Percentiles rank a stretch among this genome's conserved stretches.
These are phyloP conservation scores for Volucella inanis DNA, from an alignment of 2,888 invertebrate genomes.

Conservation along the genomic window DNA sequence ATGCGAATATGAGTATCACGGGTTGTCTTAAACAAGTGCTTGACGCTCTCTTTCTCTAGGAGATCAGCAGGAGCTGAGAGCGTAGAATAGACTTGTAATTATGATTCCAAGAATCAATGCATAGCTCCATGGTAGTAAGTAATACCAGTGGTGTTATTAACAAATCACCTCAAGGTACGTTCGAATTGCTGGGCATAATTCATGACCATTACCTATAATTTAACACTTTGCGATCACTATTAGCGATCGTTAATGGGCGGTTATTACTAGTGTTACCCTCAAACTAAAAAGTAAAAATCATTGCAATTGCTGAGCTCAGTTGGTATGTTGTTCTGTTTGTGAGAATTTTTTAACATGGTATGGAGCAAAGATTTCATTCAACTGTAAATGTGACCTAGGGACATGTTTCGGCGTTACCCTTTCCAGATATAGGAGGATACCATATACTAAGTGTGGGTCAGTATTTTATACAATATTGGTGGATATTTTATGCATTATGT, in stretches of 20 bases:
- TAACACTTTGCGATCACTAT: constrained; percentile 68
- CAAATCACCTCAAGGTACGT: constrained; percentile 35
- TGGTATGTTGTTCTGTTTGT: neutral
- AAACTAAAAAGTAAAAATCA: neutral
- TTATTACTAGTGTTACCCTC: constrained; percentile 44
- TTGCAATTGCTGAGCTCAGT: neutral
- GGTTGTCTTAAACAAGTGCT: constrained; percentile 44
- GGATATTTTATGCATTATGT: too few relatives aligned
- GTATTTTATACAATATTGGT: too few relatives aligned
- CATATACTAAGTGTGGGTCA: too few relatives aligned
- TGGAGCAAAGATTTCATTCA: too few relatives aligned
- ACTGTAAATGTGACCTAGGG: too few relatives aligned
- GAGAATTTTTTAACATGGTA: too few relatives aligned
- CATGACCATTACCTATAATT: constrained; percentile 73
- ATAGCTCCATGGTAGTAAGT: constrained; percentile 30
- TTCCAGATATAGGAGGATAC: too few relatives aligned
- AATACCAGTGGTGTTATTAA: constrained; percentile 64
- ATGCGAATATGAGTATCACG: too few relatives aligned
- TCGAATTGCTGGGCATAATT: constrained; percentile 52
- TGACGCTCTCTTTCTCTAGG: neutral
- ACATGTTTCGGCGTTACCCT: too few relatives aligned
- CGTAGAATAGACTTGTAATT: constrained; percentile 36
- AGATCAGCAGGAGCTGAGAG: constrained; percentile 13
- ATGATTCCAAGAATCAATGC: constrained; percentile 48
- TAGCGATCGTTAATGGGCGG: constrained; percentile 59